Percentiles rank a stretch among this genome's conserved stretches.
phyloP scores from a whole-genome alignment of 2,888 invertebrate species.

The Meghimatium bilineatum region DNA sequence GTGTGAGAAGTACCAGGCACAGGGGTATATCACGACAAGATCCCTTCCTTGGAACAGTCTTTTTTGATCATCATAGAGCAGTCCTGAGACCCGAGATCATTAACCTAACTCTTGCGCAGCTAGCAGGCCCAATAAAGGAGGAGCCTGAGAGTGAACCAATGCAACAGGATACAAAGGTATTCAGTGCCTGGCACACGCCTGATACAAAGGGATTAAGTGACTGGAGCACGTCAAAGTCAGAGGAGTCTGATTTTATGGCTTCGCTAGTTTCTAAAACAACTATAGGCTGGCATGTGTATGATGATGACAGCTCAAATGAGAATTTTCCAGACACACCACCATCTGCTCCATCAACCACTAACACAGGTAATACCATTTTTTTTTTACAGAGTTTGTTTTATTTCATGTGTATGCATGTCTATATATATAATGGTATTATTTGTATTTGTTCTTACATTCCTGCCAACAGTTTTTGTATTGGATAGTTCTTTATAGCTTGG shows the following conservation, averaged over 20 bases:
- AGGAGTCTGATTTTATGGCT: neutral
- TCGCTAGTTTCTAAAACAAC: neutral
- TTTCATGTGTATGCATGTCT: too few relatives aligned
- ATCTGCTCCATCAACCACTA: conserved; percentile 21
- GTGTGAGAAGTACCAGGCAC: neutral
- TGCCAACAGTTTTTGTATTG: too few relatives aligned
- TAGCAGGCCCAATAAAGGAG: neutral
- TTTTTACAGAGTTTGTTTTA: too few relatives aligned
- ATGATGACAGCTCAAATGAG: neutral
- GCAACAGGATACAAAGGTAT: neutral
- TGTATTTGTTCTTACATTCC: too few relatives aligned
- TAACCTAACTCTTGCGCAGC: neutral
- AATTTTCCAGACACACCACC: conserved; percentile 40
- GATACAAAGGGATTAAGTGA: conserved; percentile 5
- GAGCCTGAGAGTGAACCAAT: neutral
- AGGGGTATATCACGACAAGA: conserved; percentile 21
- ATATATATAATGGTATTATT: too few relatives aligned
- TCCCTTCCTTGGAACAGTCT: conserved; percentile 35
- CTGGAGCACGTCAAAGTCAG: neutral
- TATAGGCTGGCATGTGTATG: neutral
- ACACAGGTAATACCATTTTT: neutral
- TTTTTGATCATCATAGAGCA: neutral
- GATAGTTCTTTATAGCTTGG: too few relatives aligned
- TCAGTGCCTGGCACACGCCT: neutral
- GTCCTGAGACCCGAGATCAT: neutral